Conservation (phyloP, 2,888 invertebrate species). For the Arctia plantaginis region DNA sequence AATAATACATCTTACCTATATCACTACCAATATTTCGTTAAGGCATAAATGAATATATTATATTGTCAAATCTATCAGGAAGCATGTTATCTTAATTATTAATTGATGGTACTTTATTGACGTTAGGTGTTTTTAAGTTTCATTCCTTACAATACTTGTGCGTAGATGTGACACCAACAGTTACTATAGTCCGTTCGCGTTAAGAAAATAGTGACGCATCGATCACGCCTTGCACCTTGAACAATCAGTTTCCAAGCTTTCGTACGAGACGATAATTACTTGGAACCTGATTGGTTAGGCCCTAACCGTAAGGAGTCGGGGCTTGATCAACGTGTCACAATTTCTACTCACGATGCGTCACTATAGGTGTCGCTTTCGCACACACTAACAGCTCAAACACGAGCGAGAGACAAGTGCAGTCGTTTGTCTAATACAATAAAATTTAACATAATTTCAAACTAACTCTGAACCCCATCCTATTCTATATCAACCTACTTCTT, state of each 20-base stretch:
- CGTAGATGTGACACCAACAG: conserved; percentile 1
- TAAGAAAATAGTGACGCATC: not conserved
- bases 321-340: not conserved
- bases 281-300: not conserved
- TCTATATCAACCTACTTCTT: not conserved
- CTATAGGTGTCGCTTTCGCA: conserved; percentile 5
- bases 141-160: conserved; percentile 30
- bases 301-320: too few species aligned
- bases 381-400: conserved; percentile 12
- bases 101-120: conserved; percentile 80
- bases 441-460: not conserved
- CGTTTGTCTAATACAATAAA: conserved; percentile 4
- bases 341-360: too few species aligned
- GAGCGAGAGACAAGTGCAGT: conserved; percentile 14
- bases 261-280: not conserved
- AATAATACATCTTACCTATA: conserved; percentile 74
- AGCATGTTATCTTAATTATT: conserved; percentile 83
- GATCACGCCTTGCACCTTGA: not conserved
- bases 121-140: conserved; percentile 60
- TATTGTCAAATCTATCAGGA: conserved; percentile 86
- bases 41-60: conserved; percentile 82
- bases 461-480: not conserved
- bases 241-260: not conserved
- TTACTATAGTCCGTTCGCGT: not conserved
- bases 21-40: conserved; percentile 81